A percentile compares a stretch with the other conserved stretches of the same genome.
Conservation (phyloP, 2,797 vertebrate genomes). For the Ctenopoma multispine region DNA sequence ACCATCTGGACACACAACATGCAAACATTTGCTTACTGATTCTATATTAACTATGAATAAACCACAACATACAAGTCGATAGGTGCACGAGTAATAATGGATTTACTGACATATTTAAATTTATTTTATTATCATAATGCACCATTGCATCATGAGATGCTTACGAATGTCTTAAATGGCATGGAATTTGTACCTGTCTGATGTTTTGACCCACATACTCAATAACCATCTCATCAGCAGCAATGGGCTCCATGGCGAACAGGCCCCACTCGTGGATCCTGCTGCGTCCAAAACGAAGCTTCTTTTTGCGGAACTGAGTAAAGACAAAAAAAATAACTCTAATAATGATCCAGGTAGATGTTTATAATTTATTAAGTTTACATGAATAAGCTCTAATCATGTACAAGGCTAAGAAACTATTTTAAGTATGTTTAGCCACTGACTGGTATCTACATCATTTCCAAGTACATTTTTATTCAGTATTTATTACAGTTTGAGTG, state of each 20-base stretch:
- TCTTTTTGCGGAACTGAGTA: conserved; percentile 93
- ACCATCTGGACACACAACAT: conserved; percentile 85
- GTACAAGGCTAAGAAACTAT: too few species aligned
- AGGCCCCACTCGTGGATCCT: conserved; percentile 95
- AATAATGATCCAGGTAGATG: neutral
- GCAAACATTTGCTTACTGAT: conserved; percentile 5
- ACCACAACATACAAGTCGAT: neutral
- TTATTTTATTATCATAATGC: neutral
- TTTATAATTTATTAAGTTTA: neutral
- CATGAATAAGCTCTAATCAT: too few species aligned
- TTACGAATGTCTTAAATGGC: too few species aligned
- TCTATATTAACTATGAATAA: neutral
- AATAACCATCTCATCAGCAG: conserved; percentile 96
- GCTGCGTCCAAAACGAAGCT: conserved; percentile 92
- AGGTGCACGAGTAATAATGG: neutral
- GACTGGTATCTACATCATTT: too few species aligned
- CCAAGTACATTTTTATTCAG: too few species aligned
- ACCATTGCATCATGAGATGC: too few species aligned
- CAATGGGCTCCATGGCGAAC: conserved; percentile 95
- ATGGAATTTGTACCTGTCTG: conserved; percentile 87
- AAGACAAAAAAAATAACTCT: neutral
- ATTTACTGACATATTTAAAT: neutral
- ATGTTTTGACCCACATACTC: conserved; percentile 96
- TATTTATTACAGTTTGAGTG: neutral
- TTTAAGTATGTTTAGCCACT: too few species aligned